Evolutionary conservation across 1,140 invertebrate species (phyloP), one percentile per base, ranked within the genome.

Genomic region (Panonychus citri): DNA sequence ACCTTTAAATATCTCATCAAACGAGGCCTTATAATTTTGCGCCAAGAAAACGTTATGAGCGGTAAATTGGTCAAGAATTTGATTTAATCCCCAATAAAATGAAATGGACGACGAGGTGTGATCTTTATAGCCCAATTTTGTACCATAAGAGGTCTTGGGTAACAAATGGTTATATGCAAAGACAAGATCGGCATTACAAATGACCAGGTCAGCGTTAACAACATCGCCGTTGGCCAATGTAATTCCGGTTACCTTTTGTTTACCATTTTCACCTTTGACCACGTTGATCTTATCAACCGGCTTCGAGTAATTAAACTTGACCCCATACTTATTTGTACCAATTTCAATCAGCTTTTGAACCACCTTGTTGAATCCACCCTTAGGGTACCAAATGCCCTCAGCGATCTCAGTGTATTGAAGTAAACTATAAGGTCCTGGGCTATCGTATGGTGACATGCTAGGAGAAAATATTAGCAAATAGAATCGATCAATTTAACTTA

Each of bases 31-130:
- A 30, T 51, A 51, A 15, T 25, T 24, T 25, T 25, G 17, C 10
- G 49, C 49, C 10, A 51, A 10, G 17, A 51, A 51, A 51, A 51
- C 28, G 27, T 51, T 51, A 19, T 51, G 49, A 30, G 27, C 49
- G 0, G 25, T n/a, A n/a, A 51, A 51, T 30, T 51, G 10, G 5
- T 25, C 21, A 12, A 51, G 2, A 4, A 27, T 51, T 51, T 51
- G 10, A 21, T 51, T 51, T 3, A 51, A n/a, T 28, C 49, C 28
- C 49, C 49, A 51, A 51, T 51, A 51, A n/a, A 51, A 51, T 1
- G 49, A 51, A 15, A 51, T 51, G 10, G 49, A 51, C 8, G 49
- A 51, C 15, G 49, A 54, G 1, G 53, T 54, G 28, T 54, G 53
- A 34, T 28, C 19, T 26, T 54, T 42, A 3, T 8, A n/a, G 15